These are phyloP conservation scores for human DNA, from an alignment of 2,113 vertebrate species.

Conservation along the genomic window GRCh38 chr9:101845501-101846000, in stretches of 20 bases:
- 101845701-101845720: background rate
- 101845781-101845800: background rate
- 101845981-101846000: background rate
- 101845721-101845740: background rate
- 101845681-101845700: background rate
- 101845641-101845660: background rate
- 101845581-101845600: background rate
- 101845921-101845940: background rate
- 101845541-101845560: background rate
- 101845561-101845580: background rate
- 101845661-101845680: background rate
- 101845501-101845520: background rate
- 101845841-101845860: background rate
- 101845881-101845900: background rate
- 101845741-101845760: background rate
- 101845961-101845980: background rate
- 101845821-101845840: no score
- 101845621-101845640: fast-evolving
- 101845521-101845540: background rate
- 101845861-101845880: background rate
- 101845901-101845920: background rate
- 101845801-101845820: background rate
- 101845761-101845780: background rate
- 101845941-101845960: background rate
- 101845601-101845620: background rate